These are phyloP conservation scores for Melanostoma scalare DNA, from an alignment of 2,888 invertebrate genomes.

Conservation along the genomic window DNA sequence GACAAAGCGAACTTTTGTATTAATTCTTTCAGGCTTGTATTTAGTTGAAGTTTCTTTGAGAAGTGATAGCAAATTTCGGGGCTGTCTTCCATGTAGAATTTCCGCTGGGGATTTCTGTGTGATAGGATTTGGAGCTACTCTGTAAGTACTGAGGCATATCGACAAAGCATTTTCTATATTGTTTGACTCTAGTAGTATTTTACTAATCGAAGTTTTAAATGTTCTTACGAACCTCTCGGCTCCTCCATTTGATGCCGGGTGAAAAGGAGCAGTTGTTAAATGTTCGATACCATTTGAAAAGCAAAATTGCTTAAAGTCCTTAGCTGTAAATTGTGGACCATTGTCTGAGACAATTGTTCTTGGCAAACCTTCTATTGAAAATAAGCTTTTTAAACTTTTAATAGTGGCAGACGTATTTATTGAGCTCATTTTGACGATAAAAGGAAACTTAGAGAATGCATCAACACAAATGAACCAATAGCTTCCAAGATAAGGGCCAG, in stretches of 20 bases:
- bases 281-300: constrained; percentile 73
- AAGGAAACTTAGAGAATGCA: constrained; percentile 80
- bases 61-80: constrained; percentile 14
- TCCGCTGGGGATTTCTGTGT: constrained; percentile 51
- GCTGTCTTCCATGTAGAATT: constrained; percentile 55
- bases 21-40: background rate
- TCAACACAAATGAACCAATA: constrained; percentile 79
- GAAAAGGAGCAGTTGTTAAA: constrained; percentile 73
- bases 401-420: constrained; percentile 31
- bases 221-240: constrained; percentile 73
- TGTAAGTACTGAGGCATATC: constrained; percentile 46
- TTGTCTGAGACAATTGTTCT: constrained; percentile 74
- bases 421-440: constrained; percentile 74
- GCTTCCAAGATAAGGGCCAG: constrained; percentile 77
- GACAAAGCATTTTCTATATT: constrained; percentile 35
- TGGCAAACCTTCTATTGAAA: constrained; percentile 74
- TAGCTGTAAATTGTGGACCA: constrained; percentile 70
- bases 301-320: constrained; percentile 71
- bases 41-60: constrained; percentile 21
- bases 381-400: constrained; percentile 58
- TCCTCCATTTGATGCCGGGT: constrained; percentile 74
- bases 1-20: background rate
- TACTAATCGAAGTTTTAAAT: constrained; percentile 56
- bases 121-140: constrained; percentile 39
- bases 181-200: constrained; percentile 35